Evolutionary conservation across 2,797 vertebrate genomes (phyloP).

Genomic region (Carcharodon carcharias): DNA sequence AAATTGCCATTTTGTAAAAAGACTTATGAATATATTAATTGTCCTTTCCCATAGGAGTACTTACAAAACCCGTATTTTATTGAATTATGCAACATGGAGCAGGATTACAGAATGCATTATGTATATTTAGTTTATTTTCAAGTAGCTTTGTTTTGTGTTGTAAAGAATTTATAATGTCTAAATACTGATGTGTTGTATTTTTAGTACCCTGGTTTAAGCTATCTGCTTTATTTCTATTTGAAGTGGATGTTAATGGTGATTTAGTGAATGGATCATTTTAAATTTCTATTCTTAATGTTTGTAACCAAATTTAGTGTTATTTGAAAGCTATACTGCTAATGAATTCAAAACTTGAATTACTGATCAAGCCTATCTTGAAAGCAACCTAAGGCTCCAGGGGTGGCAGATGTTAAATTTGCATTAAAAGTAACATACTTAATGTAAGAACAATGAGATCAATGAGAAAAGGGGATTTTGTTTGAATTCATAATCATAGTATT

Average conservation of each 20-base stretch:
- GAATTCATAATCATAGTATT: neutral
- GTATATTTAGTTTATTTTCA: neutral
- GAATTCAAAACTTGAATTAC: conserved; percentile 98
- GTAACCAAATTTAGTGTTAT: neutral
- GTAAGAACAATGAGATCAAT: neutral
- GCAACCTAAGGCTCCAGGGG: conserved; percentile 76
- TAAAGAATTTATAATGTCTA: neutral
- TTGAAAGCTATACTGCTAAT: conserved; percentile 66
- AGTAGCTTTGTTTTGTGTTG: neutral
- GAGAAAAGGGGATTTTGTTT: neutral
- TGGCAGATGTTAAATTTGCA: conserved; percentile 83
- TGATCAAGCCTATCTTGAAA: conserved; percentile 87
- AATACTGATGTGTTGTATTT: neutral
- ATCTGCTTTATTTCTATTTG: neutral
- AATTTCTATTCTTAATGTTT: neutral
- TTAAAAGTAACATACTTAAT: conserved; percentile 1
- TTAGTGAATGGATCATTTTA: neutral
- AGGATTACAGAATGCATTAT: conserved; percentile 24
- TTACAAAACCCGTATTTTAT: neutral
- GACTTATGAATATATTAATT: conserved; percentile 23
- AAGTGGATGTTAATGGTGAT: neutral
- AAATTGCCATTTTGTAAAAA: conserved; percentile 27
- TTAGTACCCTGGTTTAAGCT: neutral
- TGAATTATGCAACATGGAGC: neutral
- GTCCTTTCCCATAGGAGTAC: neutral